Evolutionary conservation across 2,797 vertebrate genomes (phyloP).

Genomic region (Anableps anableps): DNA sequence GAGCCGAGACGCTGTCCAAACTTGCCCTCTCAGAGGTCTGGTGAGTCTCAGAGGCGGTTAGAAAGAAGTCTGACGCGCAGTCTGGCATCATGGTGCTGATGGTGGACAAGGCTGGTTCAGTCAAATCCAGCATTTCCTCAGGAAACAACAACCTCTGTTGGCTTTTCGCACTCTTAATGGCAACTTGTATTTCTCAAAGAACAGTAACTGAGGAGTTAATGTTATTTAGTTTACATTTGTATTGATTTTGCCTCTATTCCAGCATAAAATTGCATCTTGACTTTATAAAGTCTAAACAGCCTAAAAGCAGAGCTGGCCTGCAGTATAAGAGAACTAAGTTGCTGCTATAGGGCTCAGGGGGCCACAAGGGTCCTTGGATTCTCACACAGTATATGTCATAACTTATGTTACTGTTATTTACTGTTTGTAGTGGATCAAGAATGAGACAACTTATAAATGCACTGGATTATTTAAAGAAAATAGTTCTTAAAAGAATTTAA

Average conservation of each 20-base stretch:
- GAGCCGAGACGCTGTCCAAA: constrained; percentile 24
- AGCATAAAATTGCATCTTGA: background rate
- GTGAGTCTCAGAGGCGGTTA: background rate
- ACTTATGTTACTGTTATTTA: background rate
- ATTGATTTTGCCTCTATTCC: background rate
- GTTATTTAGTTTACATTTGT: background rate
- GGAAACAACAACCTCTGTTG: background rate
- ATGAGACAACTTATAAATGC: background rate
- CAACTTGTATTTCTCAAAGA: background rate
- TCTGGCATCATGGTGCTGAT: background rate
- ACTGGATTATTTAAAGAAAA: background rate
- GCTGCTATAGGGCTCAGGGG: background rate
- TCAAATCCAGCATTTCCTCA: background rate
- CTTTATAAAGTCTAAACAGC: background rate
- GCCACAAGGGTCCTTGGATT: background rate
- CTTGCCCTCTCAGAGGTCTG: constrained; percentile 10
- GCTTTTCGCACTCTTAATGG: background rate
- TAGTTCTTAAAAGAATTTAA: background rate
- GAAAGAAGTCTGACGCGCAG: background rate
- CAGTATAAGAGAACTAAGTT: background rate
- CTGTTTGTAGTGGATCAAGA: background rate
- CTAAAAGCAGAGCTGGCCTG: background rate
- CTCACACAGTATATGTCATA: background rate
- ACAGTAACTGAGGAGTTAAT: background rate
- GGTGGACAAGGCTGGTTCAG: constrained; percentile 1